A percentile compares a stretch with the other conserved stretches of the same genome.
These are phyloP conservation scores for Globia sparganii DNA, from an alignment of 2,888 invertebrate genomes.

Conservation along the genomic window DNA sequence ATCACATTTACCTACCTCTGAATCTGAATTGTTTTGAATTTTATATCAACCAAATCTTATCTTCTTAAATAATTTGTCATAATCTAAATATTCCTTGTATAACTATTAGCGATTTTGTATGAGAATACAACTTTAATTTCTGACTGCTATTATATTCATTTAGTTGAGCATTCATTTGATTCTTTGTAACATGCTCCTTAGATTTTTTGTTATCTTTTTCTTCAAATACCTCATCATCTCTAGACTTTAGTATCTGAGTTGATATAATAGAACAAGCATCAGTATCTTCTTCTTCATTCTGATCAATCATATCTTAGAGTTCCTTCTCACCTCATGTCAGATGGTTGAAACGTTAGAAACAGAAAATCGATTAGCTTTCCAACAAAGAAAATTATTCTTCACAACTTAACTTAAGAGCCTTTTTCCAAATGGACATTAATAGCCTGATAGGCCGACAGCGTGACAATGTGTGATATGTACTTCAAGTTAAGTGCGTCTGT, in stretches of 20 bases:
- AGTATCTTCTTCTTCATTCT: background rate
- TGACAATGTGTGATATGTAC: slow-evolving; percentile 20
- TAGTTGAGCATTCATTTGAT: background rate
- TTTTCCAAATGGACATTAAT: slow-evolving; percentile 5
- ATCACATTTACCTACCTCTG: slow-evolving; percentile 8
- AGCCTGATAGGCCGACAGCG: slow-evolving; percentile 6
- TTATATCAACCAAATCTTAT: slow-evolving; percentile 53
- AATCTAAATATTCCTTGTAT: slow-evolving; percentile 30
- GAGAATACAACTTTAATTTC: slow-evolving; percentile 2
- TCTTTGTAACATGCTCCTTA: background rate
- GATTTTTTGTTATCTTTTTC: background rate
- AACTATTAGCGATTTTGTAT: slow-evolving; percentile 21
- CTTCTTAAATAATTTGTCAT: slow-evolving; percentile 53
- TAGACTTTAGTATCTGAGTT: no score
- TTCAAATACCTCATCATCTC: background rate
- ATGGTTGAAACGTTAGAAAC: background rate
- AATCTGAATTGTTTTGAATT: slow-evolving; percentile 36
- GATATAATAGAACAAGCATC: background rate
- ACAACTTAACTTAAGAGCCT: background rate
- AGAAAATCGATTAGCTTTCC: background rate
- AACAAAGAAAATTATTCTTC: slow-evolving; percentile 1
- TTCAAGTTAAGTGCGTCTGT: slow-evolving; percentile 27
- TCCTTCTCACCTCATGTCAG: background rate
- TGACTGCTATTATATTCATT: slow-evolving; percentile 13
- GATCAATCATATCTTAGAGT: background rate